Conservation (phyloP, 2,113 vertebrate species). For the Cyanoderma ruficeps region DNA sequence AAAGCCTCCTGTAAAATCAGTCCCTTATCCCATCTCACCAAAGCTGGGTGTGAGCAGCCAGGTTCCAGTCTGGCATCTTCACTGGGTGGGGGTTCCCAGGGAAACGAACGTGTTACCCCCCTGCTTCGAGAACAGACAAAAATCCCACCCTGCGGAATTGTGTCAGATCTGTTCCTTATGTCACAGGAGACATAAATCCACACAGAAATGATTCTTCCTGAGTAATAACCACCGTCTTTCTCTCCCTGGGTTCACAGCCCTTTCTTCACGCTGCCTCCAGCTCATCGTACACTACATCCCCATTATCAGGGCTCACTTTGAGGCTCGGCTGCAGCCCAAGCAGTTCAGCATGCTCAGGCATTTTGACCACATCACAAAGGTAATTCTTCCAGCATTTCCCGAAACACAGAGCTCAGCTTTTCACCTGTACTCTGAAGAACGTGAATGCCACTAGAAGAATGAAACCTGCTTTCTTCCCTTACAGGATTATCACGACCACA, state of each 20-base stretch:
- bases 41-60: not conserved
- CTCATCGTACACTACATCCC: slow-evolving; percentile 97
- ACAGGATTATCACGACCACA: slow-evolving; percentile 97
- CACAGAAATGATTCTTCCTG: not conserved
- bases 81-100: not conserved
- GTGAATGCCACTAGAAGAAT: not conserved
- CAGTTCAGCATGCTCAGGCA: slow-evolving; percentile 93
- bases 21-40: not conserved
- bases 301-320: slow-evolving; percentile 91
- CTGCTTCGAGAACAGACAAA: not conserved
- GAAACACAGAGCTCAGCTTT: not conserved
- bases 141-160: not conserved
- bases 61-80: not conserved
- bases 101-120: not conserved
- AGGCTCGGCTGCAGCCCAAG: slow-evolving; percentile 92
- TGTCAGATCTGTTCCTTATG: not conserved
- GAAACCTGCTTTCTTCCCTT: slow-evolving; percentile 65
- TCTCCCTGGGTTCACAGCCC: slow-evolving; percentile 75
- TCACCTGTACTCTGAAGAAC: not conserved
- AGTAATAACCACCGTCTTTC: not conserved
- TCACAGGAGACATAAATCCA: not conserved
- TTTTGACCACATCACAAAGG: slow-evolving; percentile 99
- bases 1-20: not conserved
- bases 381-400: slow-evolving; percentile 68
- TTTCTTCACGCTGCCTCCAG: slow-evolving; percentile 95